These are phyloP conservation scores for Drosophila melanosoma DNA, from an alignment of 2,888 invertebrate genomes.

Conservation along the genomic window DNA sequence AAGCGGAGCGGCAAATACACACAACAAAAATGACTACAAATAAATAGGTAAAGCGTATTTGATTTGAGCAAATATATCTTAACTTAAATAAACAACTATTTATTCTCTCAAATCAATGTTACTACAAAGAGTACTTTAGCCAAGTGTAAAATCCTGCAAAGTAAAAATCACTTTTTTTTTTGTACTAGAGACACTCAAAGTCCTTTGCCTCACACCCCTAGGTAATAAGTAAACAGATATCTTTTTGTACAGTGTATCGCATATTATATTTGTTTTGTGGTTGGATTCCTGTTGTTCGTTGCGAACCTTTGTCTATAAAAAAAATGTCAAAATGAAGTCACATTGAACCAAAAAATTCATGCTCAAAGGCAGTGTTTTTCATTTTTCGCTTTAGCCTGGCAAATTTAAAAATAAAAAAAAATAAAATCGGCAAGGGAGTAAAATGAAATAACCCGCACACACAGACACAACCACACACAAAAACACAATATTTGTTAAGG, in stretches of 20 bases:
- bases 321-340: conserved; percentile 59
- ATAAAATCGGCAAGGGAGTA: background rate
- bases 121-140: background rate
- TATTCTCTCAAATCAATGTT: no score
- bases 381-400: conserved; percentile 13
- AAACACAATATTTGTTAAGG: conserved; percentile 51
- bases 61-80: background rate
- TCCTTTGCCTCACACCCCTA: background rate
- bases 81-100: background rate
- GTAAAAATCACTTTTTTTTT: background rate
- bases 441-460: conserved; percentile 7
- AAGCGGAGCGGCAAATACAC: background rate
- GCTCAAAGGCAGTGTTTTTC: conserved; percentile 44
- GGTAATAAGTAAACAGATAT: background rate
- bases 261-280: conserved; percentile 58
- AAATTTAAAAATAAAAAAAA: conserved; percentile 20
- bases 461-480: conserved; percentile 20
- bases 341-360: conserved; percentile 38
- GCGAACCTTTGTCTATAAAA: conserved; percentile 56
- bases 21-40: background rate
- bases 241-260: conserved; percentile 20
- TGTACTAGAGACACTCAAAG: background rate
- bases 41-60: background rate
- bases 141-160: background rate
- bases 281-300: conserved; percentile 20